Evolutionary conservation across 1,140 invertebrate species (phyloP), one percentile per base, ranked within the genome.

Genomic region (Nephila pilipes): DNA sequence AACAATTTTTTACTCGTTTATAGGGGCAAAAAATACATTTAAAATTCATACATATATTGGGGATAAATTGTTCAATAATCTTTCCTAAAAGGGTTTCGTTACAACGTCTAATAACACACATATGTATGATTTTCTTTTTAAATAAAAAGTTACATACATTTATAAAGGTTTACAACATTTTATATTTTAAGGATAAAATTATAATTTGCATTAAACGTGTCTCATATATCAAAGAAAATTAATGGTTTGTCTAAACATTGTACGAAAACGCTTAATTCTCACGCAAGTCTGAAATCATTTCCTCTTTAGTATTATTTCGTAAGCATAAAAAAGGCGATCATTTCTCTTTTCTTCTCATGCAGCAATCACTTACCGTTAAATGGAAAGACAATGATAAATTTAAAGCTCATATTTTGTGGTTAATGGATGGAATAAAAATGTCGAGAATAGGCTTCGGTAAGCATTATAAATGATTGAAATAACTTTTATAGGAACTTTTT

Each of bases 301-400:
- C 29, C 65, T 32, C 32, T 75, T 75, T 75, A 32, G 32, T 75
- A 3, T 29, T 75, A 75, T 75, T 75, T 32, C 25, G 18, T 12
- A 75, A 25, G 65, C 29, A 75, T 32, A 69, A 75, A 36, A 29
- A 75, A 32, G 10, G 25, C 18, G 29, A 32, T 65, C 63, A 36
- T 36, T 75, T 75, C 18, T 29, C 65, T 75, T 29, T 25, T 75
- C 65, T 29, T 32, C 65, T 8, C 65, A 29, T 18, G 16, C 16
- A 75, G 65, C 65, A 75, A 75, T 75, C 65, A 75, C 65, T 75
- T 75, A 75, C 65, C 65, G 32, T 75, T 75, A 75, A 75, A 75
- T 75, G 65, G 29, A 75, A 18, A 75, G 65, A 75, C 65, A 75
- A 75, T 75, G 65, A 75, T 75, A 75, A 32, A 75, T 75, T 25